Evolutionary conservation across 23 tunicate genomes (phyloP).

Genomic region (Diplosoma virens): DNA sequence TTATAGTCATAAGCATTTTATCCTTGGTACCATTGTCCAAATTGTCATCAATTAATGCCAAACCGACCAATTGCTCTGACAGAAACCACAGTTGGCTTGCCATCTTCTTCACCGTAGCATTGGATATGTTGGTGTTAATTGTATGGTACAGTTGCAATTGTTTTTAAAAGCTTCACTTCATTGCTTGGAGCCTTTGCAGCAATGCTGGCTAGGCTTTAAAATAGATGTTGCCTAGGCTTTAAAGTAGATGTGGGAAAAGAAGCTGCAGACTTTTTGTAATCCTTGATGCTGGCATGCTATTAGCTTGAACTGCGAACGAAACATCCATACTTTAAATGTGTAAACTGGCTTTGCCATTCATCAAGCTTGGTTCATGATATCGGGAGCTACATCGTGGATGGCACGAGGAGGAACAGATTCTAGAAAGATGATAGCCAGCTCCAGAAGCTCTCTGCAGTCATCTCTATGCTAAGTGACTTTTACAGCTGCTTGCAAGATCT

Average conservation of each 20-base stretch:
- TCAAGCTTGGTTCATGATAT: not conserved
- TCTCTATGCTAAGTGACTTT: constrained; percentile 5
- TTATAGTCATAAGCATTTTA: not conserved
- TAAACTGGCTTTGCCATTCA: constrained; percentile 5
- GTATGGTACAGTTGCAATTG: not conserved
- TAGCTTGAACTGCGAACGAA: constrained; percentile 3
- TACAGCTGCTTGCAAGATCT: not conserved
- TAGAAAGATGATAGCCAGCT: constrained; percentile 2
- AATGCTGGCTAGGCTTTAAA: not conserved
- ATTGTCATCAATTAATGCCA: not conserved
- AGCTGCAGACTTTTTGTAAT: not conserved
- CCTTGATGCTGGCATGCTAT: too few relatives aligned
- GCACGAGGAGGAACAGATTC: not conserved
- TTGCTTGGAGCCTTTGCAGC: not conserved
- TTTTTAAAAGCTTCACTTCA: not conserved
- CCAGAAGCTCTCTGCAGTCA: constrained; percentile 8
- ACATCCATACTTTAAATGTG: constrained; percentile 4
- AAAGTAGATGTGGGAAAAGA: not conserved
- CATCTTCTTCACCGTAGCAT: not conserved
- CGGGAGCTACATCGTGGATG: constrained; percentile 7
- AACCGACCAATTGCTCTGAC: not conserved
- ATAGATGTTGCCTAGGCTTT: not conserved
- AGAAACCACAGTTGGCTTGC: not conserved
- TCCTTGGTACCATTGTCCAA: not conserved
- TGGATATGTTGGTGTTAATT: not conserved